Evolutionary conservation across 2,888 invertebrate species (phyloP).

Genomic region (Pandemis heparana): DNA sequence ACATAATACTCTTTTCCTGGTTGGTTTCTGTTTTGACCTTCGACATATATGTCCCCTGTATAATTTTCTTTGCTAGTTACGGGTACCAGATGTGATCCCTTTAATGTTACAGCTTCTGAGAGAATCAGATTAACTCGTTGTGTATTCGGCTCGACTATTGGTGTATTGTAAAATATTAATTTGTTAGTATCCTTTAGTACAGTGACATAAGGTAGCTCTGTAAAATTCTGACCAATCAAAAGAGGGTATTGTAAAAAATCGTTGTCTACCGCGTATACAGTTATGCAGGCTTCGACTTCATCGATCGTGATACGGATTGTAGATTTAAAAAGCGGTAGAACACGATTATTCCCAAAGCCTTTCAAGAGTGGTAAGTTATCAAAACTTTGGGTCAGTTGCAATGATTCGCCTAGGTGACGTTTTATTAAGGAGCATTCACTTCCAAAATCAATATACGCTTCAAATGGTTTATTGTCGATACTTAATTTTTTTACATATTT

Average conservation of each 20-base stretch:
- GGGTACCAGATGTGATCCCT: not conserved
- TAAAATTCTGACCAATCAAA: constrained; percentile 8
- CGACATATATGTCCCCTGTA: constrained; percentile 12
- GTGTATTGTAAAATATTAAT: constrained; percentile 2
- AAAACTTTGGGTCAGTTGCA: not conserved
- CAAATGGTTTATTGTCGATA: not conserved
- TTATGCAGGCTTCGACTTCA: not conserved
- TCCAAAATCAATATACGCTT: constrained; percentile 8
- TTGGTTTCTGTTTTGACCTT: not conserved
- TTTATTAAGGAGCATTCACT: constrained; percentile 10
- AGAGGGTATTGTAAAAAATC: not conserved
- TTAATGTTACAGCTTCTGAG: not conserved
- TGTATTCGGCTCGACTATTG: not conserved
- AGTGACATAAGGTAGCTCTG: not conserved
- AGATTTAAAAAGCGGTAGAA: constrained; percentile 4
- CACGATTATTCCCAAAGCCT: not conserved
- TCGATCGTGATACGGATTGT: not conserved
- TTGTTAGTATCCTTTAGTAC: not conserved
- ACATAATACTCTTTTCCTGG: constrained; percentile 13
- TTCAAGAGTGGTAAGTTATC: not conserved
- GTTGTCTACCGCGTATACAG: constrained; percentile 4
- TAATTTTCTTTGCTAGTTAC: not conserved
- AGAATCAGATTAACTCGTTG: not conserved
- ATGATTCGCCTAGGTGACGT: not conserved
- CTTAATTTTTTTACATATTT: no score